Base-by-base conservation (phyloP, 2,888 invertebrate species). In the Mythimna impura region DNA sequence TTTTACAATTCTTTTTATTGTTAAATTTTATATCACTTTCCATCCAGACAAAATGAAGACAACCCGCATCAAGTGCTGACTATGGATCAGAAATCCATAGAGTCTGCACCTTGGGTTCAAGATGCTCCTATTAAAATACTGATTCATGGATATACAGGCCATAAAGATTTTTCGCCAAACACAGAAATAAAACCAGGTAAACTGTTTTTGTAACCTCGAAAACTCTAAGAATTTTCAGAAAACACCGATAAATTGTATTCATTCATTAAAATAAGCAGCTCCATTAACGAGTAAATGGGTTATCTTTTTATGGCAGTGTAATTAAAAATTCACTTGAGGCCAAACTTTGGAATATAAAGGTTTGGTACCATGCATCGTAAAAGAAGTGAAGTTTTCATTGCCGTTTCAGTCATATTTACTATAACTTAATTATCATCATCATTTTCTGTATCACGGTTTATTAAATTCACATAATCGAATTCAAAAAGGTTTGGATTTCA, bases 81-180 rank as follows among this genome's bases (percentile, higher is more conserved):
- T 0, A 83, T 85, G 57, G 89, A 96, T 55, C 68, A 88, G 0
- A 78, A 91, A 3, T 91, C 95, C 0, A 91, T 97, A 25, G 83
- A 83, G 14, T 83, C 89, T 3, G 96, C 96, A 0, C 96, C 95
- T 0, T 96, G 97, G 93, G 92, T 95, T 0, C 71, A 84, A 22
- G 88, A 92, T 30, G 95, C 94, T 0, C 96, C 97, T 0, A 87
- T 97, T 0, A 97, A 97, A 81, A 93, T 97, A 20, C 82, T 97
- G 1, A 95, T 97, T 61, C 97, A 97, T 78, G 97, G 97, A 0
- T 97, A 97, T 82, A 97, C 97, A 0, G 97, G 97, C 0, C 74
- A 96, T 85, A 96, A 92, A 71, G 95, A 97, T 84, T 97, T 92
- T 83, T 94, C 97, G 0, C 97, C 97, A 0, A 97, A 97, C 84